Conservation (phyloP, 2,888 invertebrate species). For the Nymphalis urticae region DNA sequence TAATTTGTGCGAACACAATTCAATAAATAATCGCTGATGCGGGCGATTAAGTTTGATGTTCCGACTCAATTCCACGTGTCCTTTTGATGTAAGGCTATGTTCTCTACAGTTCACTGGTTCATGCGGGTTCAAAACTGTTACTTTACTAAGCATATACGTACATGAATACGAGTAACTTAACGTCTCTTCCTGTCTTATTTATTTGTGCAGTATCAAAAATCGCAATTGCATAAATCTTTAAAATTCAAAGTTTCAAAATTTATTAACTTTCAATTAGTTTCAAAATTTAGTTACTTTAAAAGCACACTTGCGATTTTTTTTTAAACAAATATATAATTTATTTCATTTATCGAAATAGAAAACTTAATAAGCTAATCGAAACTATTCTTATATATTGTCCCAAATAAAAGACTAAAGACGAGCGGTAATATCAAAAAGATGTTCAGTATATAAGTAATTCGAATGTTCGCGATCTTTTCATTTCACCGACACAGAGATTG, state of each 20-base stretch:
- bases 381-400: constrained; percentile 3
- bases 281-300: background rate
- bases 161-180: no score
- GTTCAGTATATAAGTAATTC: background rate
- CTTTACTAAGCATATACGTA: background rate
- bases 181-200: background rate
- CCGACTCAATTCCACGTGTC: constrained; percentile 24
- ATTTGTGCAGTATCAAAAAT: no score
- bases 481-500: constrained; percentile 14
- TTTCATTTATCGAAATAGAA: background rate
- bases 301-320: background rate
- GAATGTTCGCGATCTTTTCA: constrained; percentile 9
- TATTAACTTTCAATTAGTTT: no score
- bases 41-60: constrained; percentile 58
- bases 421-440: constrained; percentile 13
- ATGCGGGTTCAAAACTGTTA: constrained; percentile 16
- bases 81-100: constrained; percentile 25
- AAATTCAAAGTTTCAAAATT: background rate
- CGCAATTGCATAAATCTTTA: background rate
- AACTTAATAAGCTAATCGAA: constrained; percentile 4
- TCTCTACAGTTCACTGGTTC: constrained; percentile 1
- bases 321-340: background rate
- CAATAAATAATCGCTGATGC: constrained; percentile 61
- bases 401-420: constrained; percentile 5
- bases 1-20: constrained; percentile 58